Evolutionary conservation across 2,797 vertebrate genomes (phyloP).

Genomic region (Lemur catta): DNA sequence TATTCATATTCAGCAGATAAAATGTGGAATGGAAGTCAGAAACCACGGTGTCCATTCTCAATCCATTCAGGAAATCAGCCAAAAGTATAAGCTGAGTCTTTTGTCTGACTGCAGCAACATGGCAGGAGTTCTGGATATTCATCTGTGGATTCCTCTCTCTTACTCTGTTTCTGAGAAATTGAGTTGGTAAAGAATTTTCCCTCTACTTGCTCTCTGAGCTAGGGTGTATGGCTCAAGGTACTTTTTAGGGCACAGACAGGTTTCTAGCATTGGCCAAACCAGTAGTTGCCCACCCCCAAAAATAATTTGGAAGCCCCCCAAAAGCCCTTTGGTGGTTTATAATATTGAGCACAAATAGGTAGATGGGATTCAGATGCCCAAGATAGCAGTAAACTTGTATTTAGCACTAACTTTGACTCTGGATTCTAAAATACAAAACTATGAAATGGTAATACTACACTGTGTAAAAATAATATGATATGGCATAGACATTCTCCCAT

Average conservation of each 20-base stretch:
- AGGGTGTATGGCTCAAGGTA: background rate
- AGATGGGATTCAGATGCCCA: background rate
- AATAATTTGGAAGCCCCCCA: background rate
- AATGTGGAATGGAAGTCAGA: background rate
- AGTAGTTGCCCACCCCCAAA: background rate
- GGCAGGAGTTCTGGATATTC: background rate
- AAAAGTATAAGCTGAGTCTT: background rate
- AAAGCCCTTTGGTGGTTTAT: background rate
- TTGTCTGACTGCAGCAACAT: background rate
- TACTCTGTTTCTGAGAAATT: background rate
- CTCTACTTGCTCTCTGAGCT: background rate
- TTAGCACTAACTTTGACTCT: background rate
- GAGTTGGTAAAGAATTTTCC: background rate
- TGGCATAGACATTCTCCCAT: background rate
- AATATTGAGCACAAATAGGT: background rate
- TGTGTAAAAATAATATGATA: background rate
- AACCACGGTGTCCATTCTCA: background rate
- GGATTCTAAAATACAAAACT: background rate
- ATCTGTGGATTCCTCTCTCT: too few relatives aligned
- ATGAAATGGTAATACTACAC: background rate
- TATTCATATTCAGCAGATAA: conserved; percentile 14
- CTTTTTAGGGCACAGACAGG: background rate
- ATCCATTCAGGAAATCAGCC: conserved; percentile 27
- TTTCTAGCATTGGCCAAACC: background rate
- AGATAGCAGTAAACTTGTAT: background rate